Percentiles rank a stretch among this genome's conserved stretches.
These are phyloP conservation scores for Otus sunia DNA, from an alignment of 2,113 vertebrate species.

Conservation along the genomic window DNA sequence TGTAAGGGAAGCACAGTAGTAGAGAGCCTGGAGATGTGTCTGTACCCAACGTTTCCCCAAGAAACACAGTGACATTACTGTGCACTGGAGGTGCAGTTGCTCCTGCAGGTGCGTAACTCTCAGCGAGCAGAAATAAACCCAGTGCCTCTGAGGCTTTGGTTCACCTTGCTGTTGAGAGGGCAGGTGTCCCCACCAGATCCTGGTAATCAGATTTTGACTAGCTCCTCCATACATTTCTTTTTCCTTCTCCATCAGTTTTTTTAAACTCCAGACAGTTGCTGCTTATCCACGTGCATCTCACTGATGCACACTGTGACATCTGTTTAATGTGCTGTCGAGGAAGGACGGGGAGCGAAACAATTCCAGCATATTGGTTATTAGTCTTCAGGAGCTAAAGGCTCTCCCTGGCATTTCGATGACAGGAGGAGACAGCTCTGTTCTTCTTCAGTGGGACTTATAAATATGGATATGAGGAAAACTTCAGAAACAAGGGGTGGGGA, in stretches of 20 bases:
- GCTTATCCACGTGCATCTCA: background rate
- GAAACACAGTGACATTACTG: rapidly evolving
- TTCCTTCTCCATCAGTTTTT: background rate
- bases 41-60: rapidly evolving
- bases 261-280: background rate
- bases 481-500: background rate
- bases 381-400: background rate
- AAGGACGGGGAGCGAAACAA: background rate
- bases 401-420: background rate
- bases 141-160: background rate
- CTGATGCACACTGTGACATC: background rate
- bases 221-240: background rate
- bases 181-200: background rate
- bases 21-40: background rate
- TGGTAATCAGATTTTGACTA: background rate
- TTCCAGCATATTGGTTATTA: background rate
- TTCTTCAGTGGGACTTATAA: background rate
- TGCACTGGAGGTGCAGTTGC: background rate
- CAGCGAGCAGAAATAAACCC: background rate
- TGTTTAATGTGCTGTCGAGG: background rate
- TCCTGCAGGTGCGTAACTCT: rapidly evolving
- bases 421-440: background rate
- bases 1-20: background rate
- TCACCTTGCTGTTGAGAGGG: background rate
- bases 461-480: background rate